These are phyloP conservation scores for Eilema caniola DNA, from an alignment of 2,888 invertebrate genomes.

Conservation along the genomic window DNA sequence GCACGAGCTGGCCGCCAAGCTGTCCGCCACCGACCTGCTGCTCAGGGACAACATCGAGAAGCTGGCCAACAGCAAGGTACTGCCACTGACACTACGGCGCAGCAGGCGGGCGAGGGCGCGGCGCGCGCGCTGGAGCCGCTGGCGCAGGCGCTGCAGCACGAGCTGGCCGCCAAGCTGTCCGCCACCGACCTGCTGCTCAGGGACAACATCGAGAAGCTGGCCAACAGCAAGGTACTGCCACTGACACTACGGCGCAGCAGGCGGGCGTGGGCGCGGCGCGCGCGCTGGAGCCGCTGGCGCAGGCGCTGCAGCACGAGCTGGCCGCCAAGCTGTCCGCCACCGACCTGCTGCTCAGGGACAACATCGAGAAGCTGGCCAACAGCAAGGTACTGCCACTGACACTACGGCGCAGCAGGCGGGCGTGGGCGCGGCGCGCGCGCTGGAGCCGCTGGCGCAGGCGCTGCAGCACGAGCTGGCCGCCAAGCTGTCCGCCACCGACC, in stretches of 20 bases:
- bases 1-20: slow-evolving; percentile 90
- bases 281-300: slow-evolving; percentile 91
- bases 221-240: slow-evolving; percentile 94
- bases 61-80: slow-evolving; percentile 92
- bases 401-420: too few species aligned
- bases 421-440: slow-evolving; percentile 87
- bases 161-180: slow-evolving; percentile 90
- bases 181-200: slow-evolving; percentile 91
- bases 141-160: slow-evolving; percentile 90
- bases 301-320: slow-evolving; percentile 91
- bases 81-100: too few species aligned
- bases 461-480: slow-evolving; percentile 91
- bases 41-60: slow-evolving; percentile 91
- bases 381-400: too few species aligned
- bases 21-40: slow-evolving; percentile 90
- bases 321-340: slow-evolving; percentile 90
- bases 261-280: slow-evolving; percentile 86
- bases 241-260: too few species aligned
- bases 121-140: slow-evolving; percentile 91
- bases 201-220: slow-evolving; percentile 90
- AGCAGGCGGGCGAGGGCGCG: slow-evolving; percentile 84
- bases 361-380: slow-evolving; percentile 88
- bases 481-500: slow-evolving; percentile 91
- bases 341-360: slow-evolving; percentile 92
- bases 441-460: slow-evolving; percentile 92